phyloP scores from a whole-genome alignment of 1,140 invertebrate genomes.

The Acromyrmex charruanus region DNA sequence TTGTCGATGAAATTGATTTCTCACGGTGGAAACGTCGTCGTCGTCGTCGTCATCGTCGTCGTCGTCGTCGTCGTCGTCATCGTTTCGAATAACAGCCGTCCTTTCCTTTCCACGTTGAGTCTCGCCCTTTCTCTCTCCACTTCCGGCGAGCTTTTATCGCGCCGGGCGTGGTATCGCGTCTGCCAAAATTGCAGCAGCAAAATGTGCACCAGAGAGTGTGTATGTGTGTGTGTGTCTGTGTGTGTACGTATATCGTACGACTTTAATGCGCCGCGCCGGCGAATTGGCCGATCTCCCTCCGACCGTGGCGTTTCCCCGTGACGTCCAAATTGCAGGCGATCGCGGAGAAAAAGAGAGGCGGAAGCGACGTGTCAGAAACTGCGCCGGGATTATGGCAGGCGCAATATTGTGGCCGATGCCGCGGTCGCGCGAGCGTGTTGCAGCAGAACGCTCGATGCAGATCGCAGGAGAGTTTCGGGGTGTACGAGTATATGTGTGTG shows the following conservation, averaged over 20 bases:
- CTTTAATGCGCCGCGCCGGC: slow-evolving; percentile 66
- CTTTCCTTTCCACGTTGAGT: background rate
- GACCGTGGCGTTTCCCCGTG: slow-evolving; percentile 33
- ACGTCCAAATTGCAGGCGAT: slow-evolving; percentile 74
- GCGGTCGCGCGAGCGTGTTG: slow-evolving; percentile 46
- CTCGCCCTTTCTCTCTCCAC: slow-evolving; percentile 39
- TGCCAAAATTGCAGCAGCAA: slow-evolving; percentile 74
- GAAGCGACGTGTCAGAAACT: slow-evolving; percentile 65
- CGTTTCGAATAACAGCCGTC: slow-evolving; percentile 71
- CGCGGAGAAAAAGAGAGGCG: slow-evolving; percentile 62
- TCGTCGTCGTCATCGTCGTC: slow-evolving; percentile 59
- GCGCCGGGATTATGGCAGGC: slow-evolving; percentile 56
- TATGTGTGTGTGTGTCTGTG: slow-evolving; percentile 40
- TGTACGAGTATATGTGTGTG: background rate
- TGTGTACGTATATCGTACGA: slow-evolving; percentile 31
- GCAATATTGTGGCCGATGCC: slow-evolving; percentile 43
- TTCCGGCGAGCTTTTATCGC: slow-evolving; percentile 74
- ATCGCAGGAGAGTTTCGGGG: slow-evolving; percentile 20
- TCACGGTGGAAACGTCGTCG: slow-evolving; percentile 69
- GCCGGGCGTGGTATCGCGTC: slow-evolving; percentile 66
- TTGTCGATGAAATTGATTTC: slow-evolving; percentile 76
- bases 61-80: slow-evolving; percentile 62
- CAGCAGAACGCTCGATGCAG: slow-evolving; percentile 29
- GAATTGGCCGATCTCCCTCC: slow-evolving; percentile 56
- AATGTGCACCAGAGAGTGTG: background rate